These are phyloP conservation scores for Ornithoptera priamus DNA, from an alignment of 2,888 invertebrate genomes.

Conservation along the genomic window DNA sequence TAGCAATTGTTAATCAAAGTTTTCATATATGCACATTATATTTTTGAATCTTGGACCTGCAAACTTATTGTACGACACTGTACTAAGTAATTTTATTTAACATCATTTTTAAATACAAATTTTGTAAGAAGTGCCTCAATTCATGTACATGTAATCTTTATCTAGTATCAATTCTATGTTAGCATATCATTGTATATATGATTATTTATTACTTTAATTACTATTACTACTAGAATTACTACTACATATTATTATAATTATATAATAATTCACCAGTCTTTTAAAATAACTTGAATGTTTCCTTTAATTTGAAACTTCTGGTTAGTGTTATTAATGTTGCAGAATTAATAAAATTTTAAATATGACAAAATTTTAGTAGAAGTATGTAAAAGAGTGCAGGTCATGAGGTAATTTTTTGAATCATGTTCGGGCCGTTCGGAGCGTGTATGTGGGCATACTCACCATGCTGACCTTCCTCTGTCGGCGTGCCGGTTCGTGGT, in stretches of 20 bases:
- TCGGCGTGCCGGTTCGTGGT: constrained; percentile 73
- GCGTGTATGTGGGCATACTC: constrained; percentile 79
- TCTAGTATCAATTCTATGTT: background rate
- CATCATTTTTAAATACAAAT: too few species aligned
- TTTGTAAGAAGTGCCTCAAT: background rate
- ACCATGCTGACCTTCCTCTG: constrained; percentile 95
- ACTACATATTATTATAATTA: too few species aligned
- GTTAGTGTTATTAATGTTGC: background rate
- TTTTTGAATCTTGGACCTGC: background rate
- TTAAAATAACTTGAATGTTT: too few species aligned
- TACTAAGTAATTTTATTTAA: background rate
- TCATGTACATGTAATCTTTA: background rate
- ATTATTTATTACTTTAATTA: too few species aligned
- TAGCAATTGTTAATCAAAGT: background rate
- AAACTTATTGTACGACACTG: background rate
- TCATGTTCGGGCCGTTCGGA: constrained; percentile 61
- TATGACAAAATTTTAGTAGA: background rate
- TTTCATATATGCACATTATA: background rate
- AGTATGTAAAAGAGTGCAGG: constrained; percentile 6
- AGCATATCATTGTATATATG: background rate
- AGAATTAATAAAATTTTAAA: background rate
- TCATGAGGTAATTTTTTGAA: constrained; percentile 39
- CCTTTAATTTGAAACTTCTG: too few species aligned
- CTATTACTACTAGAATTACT: too few species aligned
- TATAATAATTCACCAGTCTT: too few species aligned